Conservation (phyloP, 2,113 vertebrate genomes). For the Proterorhinus semilunaris region DNA sequence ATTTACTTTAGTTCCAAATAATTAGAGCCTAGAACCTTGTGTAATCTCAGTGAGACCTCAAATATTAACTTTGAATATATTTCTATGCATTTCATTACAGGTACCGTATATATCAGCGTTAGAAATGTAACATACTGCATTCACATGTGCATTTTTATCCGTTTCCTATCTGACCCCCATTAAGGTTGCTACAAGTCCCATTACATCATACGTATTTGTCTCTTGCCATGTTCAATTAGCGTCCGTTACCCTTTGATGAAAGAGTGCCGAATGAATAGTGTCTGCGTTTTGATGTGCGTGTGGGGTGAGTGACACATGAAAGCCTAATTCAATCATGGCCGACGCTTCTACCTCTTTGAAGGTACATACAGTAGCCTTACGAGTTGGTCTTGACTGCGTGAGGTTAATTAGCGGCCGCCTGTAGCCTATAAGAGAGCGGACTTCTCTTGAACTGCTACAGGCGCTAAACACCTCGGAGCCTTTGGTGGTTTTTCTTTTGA, state of each 20-base stretch:
- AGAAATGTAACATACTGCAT: no score
- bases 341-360: neutral
- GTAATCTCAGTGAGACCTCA: no score
- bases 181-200: neutral
- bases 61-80: no score
- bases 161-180: no score
- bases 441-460: neutral
- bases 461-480: neutral
- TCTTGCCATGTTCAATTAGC: constrained; percentile 25
- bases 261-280: constrained; percentile 30
- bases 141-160: no score
- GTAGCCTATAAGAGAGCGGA: neutral
- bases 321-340: neutral
- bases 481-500: neutral
- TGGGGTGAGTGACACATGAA: neutral
- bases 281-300: constrained; percentile 13
- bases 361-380: neutral
- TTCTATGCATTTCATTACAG: no score
- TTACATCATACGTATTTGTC: constrained; percentile 5
- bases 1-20: no score
- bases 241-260: constrained; percentile 25
- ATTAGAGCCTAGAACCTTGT: no score
- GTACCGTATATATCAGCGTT: no score
- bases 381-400: neutral
- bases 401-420: neutral